A percentile compares a stretch with the other conserved stretches of the same genome.
Conservation (phyloP, 2,797 vertebrate genomes). For the Borostomias antarcticus region DNA sequence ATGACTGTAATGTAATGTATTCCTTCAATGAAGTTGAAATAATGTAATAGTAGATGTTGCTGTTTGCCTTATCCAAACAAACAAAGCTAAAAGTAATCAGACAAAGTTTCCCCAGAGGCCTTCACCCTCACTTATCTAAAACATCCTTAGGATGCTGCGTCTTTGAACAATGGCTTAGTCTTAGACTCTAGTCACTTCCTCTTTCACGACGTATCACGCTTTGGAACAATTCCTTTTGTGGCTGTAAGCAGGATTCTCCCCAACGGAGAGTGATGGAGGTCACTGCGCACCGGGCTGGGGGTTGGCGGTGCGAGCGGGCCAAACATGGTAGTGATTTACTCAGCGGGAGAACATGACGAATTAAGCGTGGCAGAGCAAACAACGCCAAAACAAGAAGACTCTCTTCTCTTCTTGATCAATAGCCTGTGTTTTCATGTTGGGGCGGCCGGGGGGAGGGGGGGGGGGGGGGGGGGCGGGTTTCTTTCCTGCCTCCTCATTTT, state of each 20-base stretch:
- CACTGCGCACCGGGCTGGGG: neutral
- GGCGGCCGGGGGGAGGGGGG: too few relatives aligned
- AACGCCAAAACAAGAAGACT: too few relatives aligned
- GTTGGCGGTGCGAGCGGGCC: neutral
- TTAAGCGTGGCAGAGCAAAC: too few relatives aligned
- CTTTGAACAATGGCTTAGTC: slow-evolving; percentile 53
- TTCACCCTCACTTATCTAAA: slow-evolving; percentile 38
- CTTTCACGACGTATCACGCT: slow-evolving; percentile 31
- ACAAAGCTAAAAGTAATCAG: neutral
- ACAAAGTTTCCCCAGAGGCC: slow-evolving; percentile 43
- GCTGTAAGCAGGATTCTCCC: neutral
- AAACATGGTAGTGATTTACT: slow-evolving; percentile 19
- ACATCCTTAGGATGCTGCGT: slow-evolving; percentile 56
- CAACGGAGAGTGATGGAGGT: slow-evolving; percentile 3
- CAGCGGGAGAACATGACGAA: too few relatives aligned
- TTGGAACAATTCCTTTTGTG: slow-evolving; percentile 33
- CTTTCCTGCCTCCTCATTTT: too few relatives aligned
- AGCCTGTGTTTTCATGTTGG: slow-evolving; percentile 1
- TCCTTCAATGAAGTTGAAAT: slow-evolving; percentile 8
- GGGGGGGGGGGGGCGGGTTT: too few relatives aligned
- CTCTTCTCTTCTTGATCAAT: too few relatives aligned
- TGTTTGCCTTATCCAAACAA: slow-evolving; percentile 14
- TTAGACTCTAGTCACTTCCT: slow-evolving; percentile 19
- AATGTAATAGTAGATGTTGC: slow-evolving; percentile 6
- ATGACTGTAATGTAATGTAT: too few relatives aligned